phyloP scores from a whole-genome alignment of 2,797 vertebrate genomes.

The Threskiornis aethiopicus region DNA sequence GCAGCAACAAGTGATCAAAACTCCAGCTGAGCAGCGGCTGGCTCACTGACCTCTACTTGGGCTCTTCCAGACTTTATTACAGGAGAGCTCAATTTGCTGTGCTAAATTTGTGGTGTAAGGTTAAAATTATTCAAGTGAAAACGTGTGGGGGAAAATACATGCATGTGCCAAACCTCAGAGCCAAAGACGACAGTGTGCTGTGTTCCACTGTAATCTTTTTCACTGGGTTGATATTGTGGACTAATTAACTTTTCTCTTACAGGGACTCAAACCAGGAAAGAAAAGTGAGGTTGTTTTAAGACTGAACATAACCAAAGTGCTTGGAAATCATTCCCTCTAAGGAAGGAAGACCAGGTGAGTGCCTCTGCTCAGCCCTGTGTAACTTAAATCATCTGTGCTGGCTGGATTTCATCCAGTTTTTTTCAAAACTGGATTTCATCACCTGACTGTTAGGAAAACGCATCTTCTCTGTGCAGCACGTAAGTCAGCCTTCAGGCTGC shows the following conservation, averaged over 20 bases:
- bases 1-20: not conserved
- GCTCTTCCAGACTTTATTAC: not conserved
- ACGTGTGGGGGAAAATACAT: not conserved
- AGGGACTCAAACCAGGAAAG: not conserved
- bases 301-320: not conserved
- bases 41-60: not conserved
- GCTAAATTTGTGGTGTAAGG: not conserved
- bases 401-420: not conserved
- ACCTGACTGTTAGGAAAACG: not conserved
- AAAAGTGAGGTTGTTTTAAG: not conserved
- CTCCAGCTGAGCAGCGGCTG: not conserved
- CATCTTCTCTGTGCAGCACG: not conserved
- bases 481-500: not conserved
- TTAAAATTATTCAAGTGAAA: not conserved
- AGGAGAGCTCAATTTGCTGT: not conserved
- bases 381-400: fast-evolving
- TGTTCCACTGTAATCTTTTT: fast-evolving
- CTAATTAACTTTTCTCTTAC: not conserved
- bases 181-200: not conserved
- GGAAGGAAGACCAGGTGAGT: not conserved
- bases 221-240: too few relatives aligned
- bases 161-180: not conserved
- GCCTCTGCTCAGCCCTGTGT: not conserved
- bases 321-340: not conserved
- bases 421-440: not conserved